Conservation (phyloP, 1,140 invertebrate species). For the Drosophila parvula region DNA sequence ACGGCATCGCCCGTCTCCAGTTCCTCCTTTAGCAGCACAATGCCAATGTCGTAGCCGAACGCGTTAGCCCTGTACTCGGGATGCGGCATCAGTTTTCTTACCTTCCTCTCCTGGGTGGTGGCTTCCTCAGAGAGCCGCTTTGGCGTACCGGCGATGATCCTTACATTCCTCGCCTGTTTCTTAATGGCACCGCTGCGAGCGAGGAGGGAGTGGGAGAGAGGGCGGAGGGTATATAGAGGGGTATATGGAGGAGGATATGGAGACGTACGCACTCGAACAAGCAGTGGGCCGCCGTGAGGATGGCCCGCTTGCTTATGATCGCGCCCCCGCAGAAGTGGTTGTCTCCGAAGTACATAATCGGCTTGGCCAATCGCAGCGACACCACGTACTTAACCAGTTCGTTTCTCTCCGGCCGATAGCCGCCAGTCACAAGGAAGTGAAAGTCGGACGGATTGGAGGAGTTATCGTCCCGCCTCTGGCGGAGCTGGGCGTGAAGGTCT, state of each 20-base stretch:
- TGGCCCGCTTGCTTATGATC: slow-evolving; percentile 29
- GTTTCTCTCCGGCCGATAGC: slow-evolving; percentile 50
- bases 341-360: slow-evolving; percentile 40
- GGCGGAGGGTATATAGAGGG: background rate
- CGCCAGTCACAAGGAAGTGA: slow-evolving; percentile 55
- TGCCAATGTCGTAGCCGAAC: slow-evolving; percentile 42
- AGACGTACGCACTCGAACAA: slow-evolving; percentile 28
- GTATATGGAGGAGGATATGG: background rate
- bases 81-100: slow-evolving; percentile 26
- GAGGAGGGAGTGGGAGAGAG: background rate
- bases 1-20: background rate
- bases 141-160: slow-evolving; percentile 53
- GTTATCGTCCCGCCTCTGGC: background rate
- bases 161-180: background rate
- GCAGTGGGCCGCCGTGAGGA: slow-evolving; percentile 72
- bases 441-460: slow-evolving; percentile 32
- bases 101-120: slow-evolving; percentile 23
- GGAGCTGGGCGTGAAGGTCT: background rate
- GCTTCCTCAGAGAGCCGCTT: slow-evolving; percentile 23
- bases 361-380: slow-evolving; percentile 7
- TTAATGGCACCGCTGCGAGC: background rate
- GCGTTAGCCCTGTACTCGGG: slow-evolving; percentile 13
- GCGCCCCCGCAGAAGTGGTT: slow-evolving; percentile 64
- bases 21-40: slow-evolving; percentile 33
- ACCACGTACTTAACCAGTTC: slow-evolving; percentile 40